Conservation (phyloP, 1,140 invertebrate genomes). For the Drosophila suzukii region DNA sequence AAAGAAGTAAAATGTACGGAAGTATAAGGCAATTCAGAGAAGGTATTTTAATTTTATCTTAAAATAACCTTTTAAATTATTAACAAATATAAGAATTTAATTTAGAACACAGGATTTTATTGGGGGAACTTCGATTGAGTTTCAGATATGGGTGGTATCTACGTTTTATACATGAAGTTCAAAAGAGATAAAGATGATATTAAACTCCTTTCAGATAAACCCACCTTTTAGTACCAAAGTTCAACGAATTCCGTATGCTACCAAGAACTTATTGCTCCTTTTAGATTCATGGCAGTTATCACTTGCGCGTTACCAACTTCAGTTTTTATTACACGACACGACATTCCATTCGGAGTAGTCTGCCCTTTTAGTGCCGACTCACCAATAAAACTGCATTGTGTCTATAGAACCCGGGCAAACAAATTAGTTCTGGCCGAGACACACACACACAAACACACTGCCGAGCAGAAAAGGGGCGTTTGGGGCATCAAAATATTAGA, state of each 20-base stretch:
- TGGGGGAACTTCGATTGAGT: no score
- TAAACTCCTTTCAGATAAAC: background rate
- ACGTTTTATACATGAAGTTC: no score
- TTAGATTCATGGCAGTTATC: constrained; percentile 16
- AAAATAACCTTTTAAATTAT: no score
- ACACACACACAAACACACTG: constrained; percentile 15
- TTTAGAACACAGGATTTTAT: no score
- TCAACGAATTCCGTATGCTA: constrained; percentile 32
- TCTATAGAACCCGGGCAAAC: constrained; percentile 51
- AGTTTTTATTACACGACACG: constrained; percentile 16
- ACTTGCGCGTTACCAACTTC: constrained; percentile 17
- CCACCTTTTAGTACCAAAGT: background rate
- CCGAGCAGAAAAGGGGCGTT: background rate
- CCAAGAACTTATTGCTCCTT: constrained; percentile 9
- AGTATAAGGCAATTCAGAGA: no score
- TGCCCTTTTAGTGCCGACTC: constrained; percentile 37
- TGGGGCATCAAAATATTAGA: constrained; percentile 71
- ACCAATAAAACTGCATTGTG: constrained; percentile 67
- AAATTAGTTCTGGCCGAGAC: constrained; percentile 59
- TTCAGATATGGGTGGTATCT: no score
- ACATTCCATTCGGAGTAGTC: constrained; percentile 5
- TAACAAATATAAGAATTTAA: no score
- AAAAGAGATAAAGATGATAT: background rate
- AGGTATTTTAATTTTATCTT: no score
- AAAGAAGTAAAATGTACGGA: no score